Evolutionary conservation across 2,113 vertebrate species (phyloP), one percentile per base, ranked within the genome.

Genomic region (Epinephelus fuscoguttatus): DNA sequence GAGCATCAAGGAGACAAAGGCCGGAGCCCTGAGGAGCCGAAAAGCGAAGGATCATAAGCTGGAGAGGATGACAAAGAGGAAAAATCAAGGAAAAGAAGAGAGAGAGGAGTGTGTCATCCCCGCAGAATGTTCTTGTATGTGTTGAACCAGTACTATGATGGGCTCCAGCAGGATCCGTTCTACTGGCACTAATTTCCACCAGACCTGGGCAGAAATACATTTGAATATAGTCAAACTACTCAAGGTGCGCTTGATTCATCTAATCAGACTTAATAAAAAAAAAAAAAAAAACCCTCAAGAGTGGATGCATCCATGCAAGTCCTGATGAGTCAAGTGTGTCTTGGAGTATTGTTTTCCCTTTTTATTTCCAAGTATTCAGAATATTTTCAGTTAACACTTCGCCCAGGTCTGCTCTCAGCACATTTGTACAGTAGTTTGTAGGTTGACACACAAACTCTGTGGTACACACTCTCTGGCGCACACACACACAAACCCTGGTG

Each of bases 321-420:
- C 70, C 60, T 10, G 75, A 90, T 70, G 71, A 83, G 72, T 87
- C 75, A 83, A 79, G 86, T 82, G 82, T 88, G 79, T 80, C 75
- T 91, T 74, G 60, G 73, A 42, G 67, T 75, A 11, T 56, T 27
- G 21, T 68, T 70, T 64, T 66, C 9, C 10, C 15, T 14, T 68
- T 57, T 53, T 5, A 30, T n/a, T 45, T 30, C 60, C 13, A 80
- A 76, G 0, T 75, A 77, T 80, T 57, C 71, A 75, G 77, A 91
- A 81, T 70, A 75, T 82, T 42, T 81, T 85, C 67, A 72, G 59
- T 69, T 12, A 47, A 52, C 75, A 52, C 37, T 79, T 78, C 64
- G 87, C 91, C 91, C 91, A 82, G 92, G 91, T 92, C 89, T 85
- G 87, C 88, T 74, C 80, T 89, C 82, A 86, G 93, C 92, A 93